phyloP scores from a whole-genome alignment of 2,797 vertebrate species.

The Gallinago nigripennis region DNA sequence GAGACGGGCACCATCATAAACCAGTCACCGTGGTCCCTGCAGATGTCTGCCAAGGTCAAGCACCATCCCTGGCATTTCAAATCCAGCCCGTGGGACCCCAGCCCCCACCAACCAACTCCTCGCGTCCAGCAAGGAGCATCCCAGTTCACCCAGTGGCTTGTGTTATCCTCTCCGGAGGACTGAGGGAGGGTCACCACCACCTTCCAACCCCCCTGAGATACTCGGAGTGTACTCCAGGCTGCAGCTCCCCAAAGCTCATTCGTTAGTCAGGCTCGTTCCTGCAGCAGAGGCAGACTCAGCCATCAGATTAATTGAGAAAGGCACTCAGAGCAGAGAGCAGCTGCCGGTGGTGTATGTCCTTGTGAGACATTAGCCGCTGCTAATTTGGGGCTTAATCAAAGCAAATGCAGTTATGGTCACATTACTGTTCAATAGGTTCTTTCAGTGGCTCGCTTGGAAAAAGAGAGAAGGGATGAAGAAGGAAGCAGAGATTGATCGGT shows the following conservation, averaged over 20 bases:
- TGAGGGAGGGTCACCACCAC: not conserved
- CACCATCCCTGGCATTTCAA: accelerated
- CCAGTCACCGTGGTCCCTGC: not conserved
- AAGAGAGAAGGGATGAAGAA: not conserved
- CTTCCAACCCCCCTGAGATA: not conserved
- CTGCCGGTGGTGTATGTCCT: constrained; percentile 42
- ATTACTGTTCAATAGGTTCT: not conserved
- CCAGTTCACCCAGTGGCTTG: not conserved
- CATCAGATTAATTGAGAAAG: constrained; percentile 27
- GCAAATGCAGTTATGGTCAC: constrained; percentile 4
- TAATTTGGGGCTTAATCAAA: constrained; percentile 57
- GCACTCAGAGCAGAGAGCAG: constrained; percentile 31
- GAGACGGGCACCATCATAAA: not conserved
- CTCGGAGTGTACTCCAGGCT: not conserved
- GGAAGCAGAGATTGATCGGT: not conserved
- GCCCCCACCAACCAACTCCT: not conserved
- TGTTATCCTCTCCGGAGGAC: not conserved
- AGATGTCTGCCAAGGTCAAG: accelerated
- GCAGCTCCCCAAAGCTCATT: not conserved
- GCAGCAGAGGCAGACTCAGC: not conserved
- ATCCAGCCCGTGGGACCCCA: not conserved
- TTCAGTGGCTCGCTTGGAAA: not conserved
- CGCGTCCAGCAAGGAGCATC: not conserved
- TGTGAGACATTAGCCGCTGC: constrained; percentile 32
- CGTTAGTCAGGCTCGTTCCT: not conserved